A percentile compares a stretch with the other conserved stretches of the same genome.
Conservation (phyloP, 2,113 vertebrate genomes). For the Anolis carolinensis region DNA sequence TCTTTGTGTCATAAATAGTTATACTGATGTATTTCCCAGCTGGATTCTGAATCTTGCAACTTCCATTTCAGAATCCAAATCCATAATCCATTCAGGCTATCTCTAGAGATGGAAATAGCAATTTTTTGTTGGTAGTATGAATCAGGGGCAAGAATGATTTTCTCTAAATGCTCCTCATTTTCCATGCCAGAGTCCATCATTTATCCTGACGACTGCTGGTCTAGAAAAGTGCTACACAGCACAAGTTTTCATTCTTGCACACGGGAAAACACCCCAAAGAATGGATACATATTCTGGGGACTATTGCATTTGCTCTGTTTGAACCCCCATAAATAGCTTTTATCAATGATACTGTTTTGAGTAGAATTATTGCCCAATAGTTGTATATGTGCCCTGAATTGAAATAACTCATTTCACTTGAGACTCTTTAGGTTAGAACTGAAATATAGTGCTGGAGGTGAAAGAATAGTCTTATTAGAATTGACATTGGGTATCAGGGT, state of each 20-base stretch:
- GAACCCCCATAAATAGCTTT: background rate
- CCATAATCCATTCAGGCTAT: background rate
- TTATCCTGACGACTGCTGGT: background rate
- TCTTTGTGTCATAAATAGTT: constrained; percentile 38
- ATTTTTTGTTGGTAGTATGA: background rate
- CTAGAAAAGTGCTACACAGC: background rate
- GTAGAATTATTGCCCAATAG: background rate
- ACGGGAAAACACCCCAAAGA: constrained; percentile 34
- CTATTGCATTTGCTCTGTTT: constrained; percentile 19
- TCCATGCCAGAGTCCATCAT: background rate
- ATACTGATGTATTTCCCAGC: constrained; percentile 17
- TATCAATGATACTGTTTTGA: background rate
- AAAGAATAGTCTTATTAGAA: background rate
- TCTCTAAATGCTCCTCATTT: constrained; percentile 26
- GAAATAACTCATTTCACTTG: constrained; percentile 35
- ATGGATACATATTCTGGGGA: background rate
- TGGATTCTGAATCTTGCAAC: constrained; percentile 10
- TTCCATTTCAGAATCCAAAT: constrained; percentile 23
- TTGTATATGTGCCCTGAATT: constrained; percentile 21
- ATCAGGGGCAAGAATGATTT: constrained; percentile 27
- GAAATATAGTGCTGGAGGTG: constrained; percentile 31
- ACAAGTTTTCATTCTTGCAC: constrained; percentile 11
- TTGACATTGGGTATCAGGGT: background rate
- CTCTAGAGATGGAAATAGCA: constrained; percentile 19
- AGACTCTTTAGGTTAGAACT: constrained; percentile 15